Base-by-base conservation (phyloP, 2,113 vertebrate species). In the Craseonycteris thonglongyai region DNA sequence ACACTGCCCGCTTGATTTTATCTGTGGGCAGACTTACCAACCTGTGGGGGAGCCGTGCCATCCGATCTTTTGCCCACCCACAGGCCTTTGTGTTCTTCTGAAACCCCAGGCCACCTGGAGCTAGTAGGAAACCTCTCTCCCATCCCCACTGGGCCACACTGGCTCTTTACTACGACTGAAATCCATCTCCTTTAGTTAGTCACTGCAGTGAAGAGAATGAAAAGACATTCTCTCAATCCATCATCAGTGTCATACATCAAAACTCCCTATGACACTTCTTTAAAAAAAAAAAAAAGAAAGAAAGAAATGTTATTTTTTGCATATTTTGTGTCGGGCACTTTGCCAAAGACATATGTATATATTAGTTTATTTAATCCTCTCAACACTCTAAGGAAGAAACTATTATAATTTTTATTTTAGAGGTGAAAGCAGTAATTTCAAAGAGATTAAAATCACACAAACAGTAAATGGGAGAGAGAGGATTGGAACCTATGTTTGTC, bases 1-100 rank as follows among this genome's bases (percentile, higher is more conserved):
- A 81, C 49, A 66, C 61, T 0, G 0, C 72, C 75, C 72, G 80
- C 58, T 56, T 13, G 19, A 88, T 91, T 95, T 87, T 94, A 84
- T 97, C 96, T 88, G 59, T 22, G 61, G 45, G 79, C n/a, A 38
- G 69, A 94, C 87, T 87, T 78, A 93, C 80, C 90, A 56, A 65
- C 28, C 45, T n/a, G 6, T 40, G 61, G 66, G 42, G 45, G 72
- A 74, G 35, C 58, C 14, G 18, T 26, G 74, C 59, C 40, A 86
- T 59, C 54, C 2, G 24, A 81, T 90, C 83, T 49, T 28, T 61
- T 15, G 61, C 65, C 94, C 89, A 71, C 88, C 66, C 56, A 28
- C 5, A 42, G 61, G 15, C 11, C 56, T 93, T 91, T 68, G 71
- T 84, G 69, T 9, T 21, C 2, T 18, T 83, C 26, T 81, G 30